Base-by-base conservation (phyloP, 2,113 vertebrate species). In the Lethenteron reissneri region DNA sequence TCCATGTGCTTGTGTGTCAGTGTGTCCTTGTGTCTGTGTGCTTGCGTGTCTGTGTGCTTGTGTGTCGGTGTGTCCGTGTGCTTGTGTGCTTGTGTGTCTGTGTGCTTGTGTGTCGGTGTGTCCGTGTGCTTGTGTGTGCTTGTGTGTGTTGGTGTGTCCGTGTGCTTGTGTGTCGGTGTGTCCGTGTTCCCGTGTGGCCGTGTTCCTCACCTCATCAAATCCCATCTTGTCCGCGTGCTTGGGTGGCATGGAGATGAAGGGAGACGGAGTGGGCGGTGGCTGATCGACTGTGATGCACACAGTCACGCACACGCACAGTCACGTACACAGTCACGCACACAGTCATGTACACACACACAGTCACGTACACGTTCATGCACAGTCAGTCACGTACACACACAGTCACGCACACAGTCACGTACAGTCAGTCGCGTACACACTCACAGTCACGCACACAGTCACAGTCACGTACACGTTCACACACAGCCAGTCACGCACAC, bases 201-300 rank as follows among this genome's bases (percentile, higher is more conserved):
- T 64, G 60, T 64, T 19, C 14, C 81, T 75, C 76, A 90, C 90
- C 86, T 92, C 90, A 8, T 90, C 86, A 25, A 92, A 87, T 70
- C 84, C 85, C 84, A 95, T 78, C 82, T 90, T 91, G 78, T 91
- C 87, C 0, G 82, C 79, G 4, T 74, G 73, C 76, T 84, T 86
- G 57, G 73, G 74, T 25, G 82, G 80, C 58, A 79, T 75, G 0
- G 72, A 80, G 21, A 90, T 70, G 72, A 83, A 82, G 12, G 70
- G 76, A n/a, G 90, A 90, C 9, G 81, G 82, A 76, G 83, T 80
- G 19, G 81, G 75, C 0, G 84, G 84, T 2, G 84, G 78, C 72
- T 88, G 80, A 75, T 84, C 84, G 76, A 91, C 90, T 83, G 76
- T 64, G 60, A 14, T 1, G 14, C 60, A 64, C 60, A 64, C 60